phyloP scores from a whole-genome alignment of 2,797 vertebrate species.

The Chlorospingus semifuscus region DNA sequence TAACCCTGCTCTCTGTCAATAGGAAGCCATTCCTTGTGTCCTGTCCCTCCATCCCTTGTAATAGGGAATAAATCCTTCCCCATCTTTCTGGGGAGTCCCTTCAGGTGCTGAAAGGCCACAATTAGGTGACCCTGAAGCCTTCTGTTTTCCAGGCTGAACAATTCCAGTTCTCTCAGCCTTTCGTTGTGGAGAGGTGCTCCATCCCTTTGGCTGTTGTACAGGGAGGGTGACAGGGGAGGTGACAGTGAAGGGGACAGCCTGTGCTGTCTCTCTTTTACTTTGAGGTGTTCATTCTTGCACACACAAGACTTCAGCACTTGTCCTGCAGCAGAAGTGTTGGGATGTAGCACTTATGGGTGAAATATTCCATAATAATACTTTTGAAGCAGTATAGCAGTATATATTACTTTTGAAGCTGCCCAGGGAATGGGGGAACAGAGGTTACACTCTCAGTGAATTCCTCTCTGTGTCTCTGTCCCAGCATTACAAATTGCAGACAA shows the following conservation, averaged over 20 bases:
- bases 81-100: not conserved
- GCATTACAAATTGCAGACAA: not conserved
- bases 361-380: fast-evolving
- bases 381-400: not conserved
- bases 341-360: fast-evolving
- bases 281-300: not conserved
- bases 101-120: not conserved
- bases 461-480: not conserved
- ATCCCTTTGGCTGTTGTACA: not conserved
- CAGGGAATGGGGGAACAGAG: not conserved
- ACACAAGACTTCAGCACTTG: not conserved
- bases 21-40: not conserved
- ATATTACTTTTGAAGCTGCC: no score
- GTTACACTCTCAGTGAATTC: not conserved
- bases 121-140: not conserved
- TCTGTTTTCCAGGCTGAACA: not conserved
- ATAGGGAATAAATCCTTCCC: not conserved
- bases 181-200: not conserved
- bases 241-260: not conserved
- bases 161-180: not conserved
- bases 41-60: not conserved
- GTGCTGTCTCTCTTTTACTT: not conserved
- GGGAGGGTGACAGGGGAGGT: not conserved
- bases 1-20: not conserved
- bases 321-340: not conserved